Percentiles rank a stretch among this genome's conserved stretches.
These are phyloP conservation scores for Pseudachorutes palmiensis DNA, from an alignment of 1,140 invertebrate genomes.

Conservation along the genomic window DNA sequence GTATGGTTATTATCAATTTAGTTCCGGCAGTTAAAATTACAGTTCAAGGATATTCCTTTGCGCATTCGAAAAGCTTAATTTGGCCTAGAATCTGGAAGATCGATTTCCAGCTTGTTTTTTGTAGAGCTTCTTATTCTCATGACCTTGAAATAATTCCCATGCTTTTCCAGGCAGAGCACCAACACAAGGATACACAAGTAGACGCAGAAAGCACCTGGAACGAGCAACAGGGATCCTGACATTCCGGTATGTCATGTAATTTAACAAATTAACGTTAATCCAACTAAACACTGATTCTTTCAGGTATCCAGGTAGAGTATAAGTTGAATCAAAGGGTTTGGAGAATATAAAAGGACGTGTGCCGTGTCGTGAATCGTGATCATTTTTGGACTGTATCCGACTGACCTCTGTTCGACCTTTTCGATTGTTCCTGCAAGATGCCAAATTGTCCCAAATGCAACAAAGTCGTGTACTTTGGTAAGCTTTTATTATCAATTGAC, in stretches of 20 bases:
- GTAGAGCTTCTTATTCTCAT: not conserved
- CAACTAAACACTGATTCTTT: not conserved
- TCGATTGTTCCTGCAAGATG: too few relatives aligned
- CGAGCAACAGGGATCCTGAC: not conserved
- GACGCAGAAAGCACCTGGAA: not conserved
- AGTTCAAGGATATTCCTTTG: not conserved
- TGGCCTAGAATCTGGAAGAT: not conserved
- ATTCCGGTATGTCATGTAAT: too few relatives aligned
- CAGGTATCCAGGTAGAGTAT: not conserved
- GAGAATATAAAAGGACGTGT: not conserved
- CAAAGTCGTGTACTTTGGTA: conserved; percentile 54
- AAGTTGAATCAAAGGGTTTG: not conserved
- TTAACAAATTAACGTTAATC: too few relatives aligned
- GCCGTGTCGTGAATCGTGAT: not conserved
- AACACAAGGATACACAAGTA: not conserved
- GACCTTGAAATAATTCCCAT: not conserved
- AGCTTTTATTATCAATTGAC: conserved; percentile 32
- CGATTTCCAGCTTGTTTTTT: not conserved
- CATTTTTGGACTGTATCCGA: not conserved
- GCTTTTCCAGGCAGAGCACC: not conserved
- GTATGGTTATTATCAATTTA: too few relatives aligned
- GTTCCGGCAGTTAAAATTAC: not conserved
- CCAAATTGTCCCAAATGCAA: conserved; percentile 53
- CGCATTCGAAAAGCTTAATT: not conserved
- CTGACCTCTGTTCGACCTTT: not conserved